These are phyloP conservation scores for Acholoe squamosa DNA, from an alignment of 2,888 invertebrate genomes.

Conservation along the genomic window DNA sequence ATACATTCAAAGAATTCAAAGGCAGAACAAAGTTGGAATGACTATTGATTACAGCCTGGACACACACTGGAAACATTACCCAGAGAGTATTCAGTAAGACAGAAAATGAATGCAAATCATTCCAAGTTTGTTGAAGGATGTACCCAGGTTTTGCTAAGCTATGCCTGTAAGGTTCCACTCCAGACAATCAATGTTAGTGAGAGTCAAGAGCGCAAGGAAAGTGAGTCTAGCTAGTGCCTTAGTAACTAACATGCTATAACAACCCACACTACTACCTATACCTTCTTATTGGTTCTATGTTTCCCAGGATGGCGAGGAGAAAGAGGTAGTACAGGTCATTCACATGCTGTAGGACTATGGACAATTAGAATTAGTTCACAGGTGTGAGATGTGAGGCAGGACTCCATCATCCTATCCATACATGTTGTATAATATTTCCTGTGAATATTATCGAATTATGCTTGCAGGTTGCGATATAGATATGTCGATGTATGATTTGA, in stretches of 20 bases:
- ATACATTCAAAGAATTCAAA: too few species aligned
- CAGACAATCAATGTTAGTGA: neutral
- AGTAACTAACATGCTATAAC: slow-evolving; percentile 33
- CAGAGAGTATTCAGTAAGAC: too few species aligned
- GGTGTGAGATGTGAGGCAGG: neutral
- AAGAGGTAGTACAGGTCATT: slow-evolving; percentile 33
- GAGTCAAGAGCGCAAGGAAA: neutral
- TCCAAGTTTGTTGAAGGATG: too few species aligned
- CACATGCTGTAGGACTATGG: slow-evolving; percentile 8
- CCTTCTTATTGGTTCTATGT: slow-evolving; percentile 51
- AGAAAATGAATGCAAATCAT: too few species aligned
- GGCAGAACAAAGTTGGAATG: too few species aligned
- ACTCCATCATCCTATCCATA: neutral
- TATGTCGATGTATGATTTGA: too few species aligned
- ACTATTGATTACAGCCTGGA: too few species aligned
- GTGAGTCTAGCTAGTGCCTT: slow-evolving; percentile 38
- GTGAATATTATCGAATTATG: too few species aligned
- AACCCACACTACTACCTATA: slow-evolving; percentile 14
- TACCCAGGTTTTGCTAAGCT: too few species aligned
- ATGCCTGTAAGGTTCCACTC: neutral
- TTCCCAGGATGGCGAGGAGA: slow-evolving; percentile 22
- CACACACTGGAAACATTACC: too few species aligned
- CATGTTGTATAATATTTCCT: too few species aligned
- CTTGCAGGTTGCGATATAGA: too few species aligned
- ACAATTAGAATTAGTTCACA: slow-evolving; percentile 1